Conservation (phyloP, 53 echinoderm and acorn worm species). For the Astropecten irregularis region DNA sequence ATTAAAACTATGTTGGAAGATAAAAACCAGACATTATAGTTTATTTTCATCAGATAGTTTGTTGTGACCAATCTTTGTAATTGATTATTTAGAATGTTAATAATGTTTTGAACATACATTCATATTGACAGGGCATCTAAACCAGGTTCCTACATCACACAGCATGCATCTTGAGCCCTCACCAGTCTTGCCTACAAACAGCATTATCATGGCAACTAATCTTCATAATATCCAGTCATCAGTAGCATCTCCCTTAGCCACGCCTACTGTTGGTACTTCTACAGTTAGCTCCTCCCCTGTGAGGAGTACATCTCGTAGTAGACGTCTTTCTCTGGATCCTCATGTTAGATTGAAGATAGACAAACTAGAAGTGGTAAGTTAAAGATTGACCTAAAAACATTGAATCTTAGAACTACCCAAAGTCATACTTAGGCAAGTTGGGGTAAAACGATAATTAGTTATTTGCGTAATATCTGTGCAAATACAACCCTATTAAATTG, state of each 20-base stretch:
- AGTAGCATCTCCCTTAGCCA: slow-evolving; percentile 6
- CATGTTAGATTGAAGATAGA: slow-evolving; percentile 84
- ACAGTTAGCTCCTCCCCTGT: slow-evolving; percentile 21
- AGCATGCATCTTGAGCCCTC: slow-evolving; percentile 64
- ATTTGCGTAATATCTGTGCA: too few relatives aligned
- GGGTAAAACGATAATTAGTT: too few relatives aligned
- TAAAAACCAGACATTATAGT: too few relatives aligned
- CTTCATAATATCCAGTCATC: slow-evolving; percentile 8
- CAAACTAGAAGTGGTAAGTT: slow-evolving; percentile 92
- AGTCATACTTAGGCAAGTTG: too few relatives aligned
- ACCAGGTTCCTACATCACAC: not conserved
- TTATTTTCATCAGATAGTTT: too few relatives aligned
- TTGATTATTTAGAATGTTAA: too few relatives aligned
- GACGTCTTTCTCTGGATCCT: slow-evolving; percentile 88
- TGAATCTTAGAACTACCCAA: too few relatives aligned
- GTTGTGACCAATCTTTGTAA: too few relatives aligned
- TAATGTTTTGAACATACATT: too few relatives aligned
- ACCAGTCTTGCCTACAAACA: slow-evolving; percentile 69
- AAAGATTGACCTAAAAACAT: too few relatives aligned
- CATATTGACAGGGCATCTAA: slow-evolving; percentile 24
- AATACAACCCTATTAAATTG: too few relatives aligned
- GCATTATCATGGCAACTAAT: slow-evolving; percentile 41
- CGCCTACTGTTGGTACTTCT: slow-evolving; percentile 30
- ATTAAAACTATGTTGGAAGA: too few relatives aligned
- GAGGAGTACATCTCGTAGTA: slow-evolving; percentile 39